Evolutionary conservation across 1,140 invertebrate genomes (phyloP).

Genomic region (Cyphomyrmex costatus): DNA sequence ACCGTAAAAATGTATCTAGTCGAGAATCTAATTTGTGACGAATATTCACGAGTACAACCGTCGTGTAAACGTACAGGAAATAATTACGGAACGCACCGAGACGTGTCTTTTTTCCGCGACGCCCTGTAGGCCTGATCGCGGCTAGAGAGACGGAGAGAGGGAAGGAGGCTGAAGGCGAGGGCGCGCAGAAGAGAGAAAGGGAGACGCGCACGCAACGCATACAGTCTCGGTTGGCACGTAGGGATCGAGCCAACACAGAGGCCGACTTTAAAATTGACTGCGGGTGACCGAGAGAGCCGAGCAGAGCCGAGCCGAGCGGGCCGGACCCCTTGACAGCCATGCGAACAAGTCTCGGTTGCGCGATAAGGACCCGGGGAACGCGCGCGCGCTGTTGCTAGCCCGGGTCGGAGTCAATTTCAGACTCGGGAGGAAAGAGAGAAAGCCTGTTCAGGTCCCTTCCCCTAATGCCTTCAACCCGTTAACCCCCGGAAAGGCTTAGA

Average conservation of each 20-base stretch:
- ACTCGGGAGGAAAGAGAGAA: slow-evolving; percentile 47
- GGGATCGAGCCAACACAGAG: slow-evolving; percentile 34
- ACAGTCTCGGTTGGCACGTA: slow-evolving; percentile 19
- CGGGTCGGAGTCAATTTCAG: slow-evolving; percentile 73
- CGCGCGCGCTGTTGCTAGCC: slow-evolving; percentile 79
- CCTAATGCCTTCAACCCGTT: slow-evolving; percentile 37
- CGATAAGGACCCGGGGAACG: slow-evolving; percentile 76
- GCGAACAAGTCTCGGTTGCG: slow-evolving; percentile 79
- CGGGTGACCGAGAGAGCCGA: slow-evolving; percentile 72
- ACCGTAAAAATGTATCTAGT: too few species aligned
- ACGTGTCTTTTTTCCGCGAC: slow-evolving; percentile 47
- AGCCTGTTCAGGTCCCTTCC: background rate
- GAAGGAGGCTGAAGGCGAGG: background rate
- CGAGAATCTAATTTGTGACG: background rate
- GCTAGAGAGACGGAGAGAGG: slow-evolving; percentile 4
- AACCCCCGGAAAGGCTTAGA: slow-evolving; percentile 11
- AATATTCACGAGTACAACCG: slow-evolving; percentile 18
- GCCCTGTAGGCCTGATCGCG: slow-evolving; percentile 42
- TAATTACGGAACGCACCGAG: slow-evolving; percentile 8
- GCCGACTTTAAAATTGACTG: slow-evolving; percentile 76
- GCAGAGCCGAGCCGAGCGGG: slow-evolving; percentile 63
- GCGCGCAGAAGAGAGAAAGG: slow-evolving; percentile 40
- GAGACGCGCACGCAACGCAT: slow-evolving; percentile 43
- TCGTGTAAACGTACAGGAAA: slow-evolving; percentile 23
- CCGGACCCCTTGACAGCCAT: slow-evolving; percentile 79